Base-by-base conservation (phyloP, 2,888 invertebrate species). In the Elegia similella region DNA sequence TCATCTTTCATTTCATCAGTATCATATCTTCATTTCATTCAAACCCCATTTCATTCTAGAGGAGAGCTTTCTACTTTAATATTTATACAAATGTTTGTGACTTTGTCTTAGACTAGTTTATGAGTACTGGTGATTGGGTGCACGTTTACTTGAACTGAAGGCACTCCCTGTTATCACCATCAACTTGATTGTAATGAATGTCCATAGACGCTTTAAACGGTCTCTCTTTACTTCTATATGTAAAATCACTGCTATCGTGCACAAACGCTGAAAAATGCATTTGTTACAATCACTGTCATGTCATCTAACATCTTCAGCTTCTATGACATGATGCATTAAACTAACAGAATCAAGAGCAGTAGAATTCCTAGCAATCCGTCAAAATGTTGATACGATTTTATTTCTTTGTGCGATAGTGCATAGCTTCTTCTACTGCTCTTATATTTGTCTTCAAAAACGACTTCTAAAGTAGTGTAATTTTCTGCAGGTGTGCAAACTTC, bases 31-130 rank as follows among this genome's bases (percentile, higher is more conserved):
- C 80, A 80, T 79, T 73, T 77, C 82, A 84, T 90, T 91, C 91
- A 91, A 91, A 91, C 90, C 91, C 91, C 91, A 91, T 91, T 88
- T 89, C 91, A 90, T 87, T 76, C 67, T 75, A 78, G 80, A 73
- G 84, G 84, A 90, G 87, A 82, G 89, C 89, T 91, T 89, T 88
- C 84, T 78, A 72, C 68, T 69, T 62, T 63, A 68, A 69, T 48
- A 32, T 48, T 30, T 56, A 68, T 69, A 63, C 70, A 65, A 63
- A 63, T 64, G 61, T 66, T 60, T 65, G 61, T 42, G 38, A 52
- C 53, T 57, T 63, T 65, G 64, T 60, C 58, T 67, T 70, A 72
- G 62, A 66, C 65, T 68, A 68, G 66, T 69, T 72, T 62, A 63
- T 67, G 60, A 63, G 60, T 68, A 62, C 64, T 64, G 91, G 90